Evolutionary conservation across 2,113 vertebrate species (phyloP).

Genomic region (Nothobranchius furzeri): DNA sequence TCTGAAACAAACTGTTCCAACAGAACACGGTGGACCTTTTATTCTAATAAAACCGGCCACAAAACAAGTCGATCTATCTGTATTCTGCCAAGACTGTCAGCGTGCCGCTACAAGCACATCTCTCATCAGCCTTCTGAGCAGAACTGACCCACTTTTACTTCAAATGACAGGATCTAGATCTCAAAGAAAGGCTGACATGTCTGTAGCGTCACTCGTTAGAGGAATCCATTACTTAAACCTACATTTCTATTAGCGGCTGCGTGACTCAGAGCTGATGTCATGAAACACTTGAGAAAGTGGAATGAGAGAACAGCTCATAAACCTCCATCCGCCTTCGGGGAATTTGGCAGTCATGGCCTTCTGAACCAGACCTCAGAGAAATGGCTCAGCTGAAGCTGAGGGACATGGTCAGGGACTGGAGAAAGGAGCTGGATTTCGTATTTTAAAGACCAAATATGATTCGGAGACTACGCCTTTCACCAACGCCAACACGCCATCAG

Average conservation of each 20-base stretch:
- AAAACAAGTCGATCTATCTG: constrained; percentile 9
- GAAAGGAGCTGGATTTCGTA: constrained; percentile 6
- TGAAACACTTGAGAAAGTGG: constrained; percentile 48
- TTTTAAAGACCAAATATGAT: constrained; percentile 9
- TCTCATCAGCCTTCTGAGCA: constrained; percentile 23
- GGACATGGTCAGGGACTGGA: constrained; percentile 26
- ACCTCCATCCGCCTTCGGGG: constrained; percentile 45
- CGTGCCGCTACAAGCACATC: not conserved
- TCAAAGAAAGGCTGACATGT: constrained; percentile 28
- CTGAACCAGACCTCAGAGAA: constrained; percentile 42
- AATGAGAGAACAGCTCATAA: constrained; percentile 57
- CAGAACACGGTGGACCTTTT: too few species aligned
- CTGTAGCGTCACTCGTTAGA: constrained; percentile 34
- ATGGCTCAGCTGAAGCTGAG: constrained; percentile 16
- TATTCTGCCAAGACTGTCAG: constrained; percentile 29
- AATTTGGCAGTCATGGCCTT: constrained; percentile 32
- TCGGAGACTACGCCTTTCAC: not conserved
- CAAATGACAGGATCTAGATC: constrained; percentile 6
- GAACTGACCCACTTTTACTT: constrained; percentile 6
- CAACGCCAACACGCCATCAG: not conserved
- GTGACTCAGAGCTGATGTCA: constrained; percentile 64
- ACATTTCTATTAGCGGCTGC: constrained; percentile 51
- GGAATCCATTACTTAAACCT: constrained; percentile 60
- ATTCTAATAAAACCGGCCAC: too few species aligned
- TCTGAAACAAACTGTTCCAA: not conserved